A percentile compares a stretch with the other conserved stretches of the same genome.
Evolutionary conservation across 1,140 invertebrate genomes (phyloP).

Genomic region (Aricia agestis): DNA sequence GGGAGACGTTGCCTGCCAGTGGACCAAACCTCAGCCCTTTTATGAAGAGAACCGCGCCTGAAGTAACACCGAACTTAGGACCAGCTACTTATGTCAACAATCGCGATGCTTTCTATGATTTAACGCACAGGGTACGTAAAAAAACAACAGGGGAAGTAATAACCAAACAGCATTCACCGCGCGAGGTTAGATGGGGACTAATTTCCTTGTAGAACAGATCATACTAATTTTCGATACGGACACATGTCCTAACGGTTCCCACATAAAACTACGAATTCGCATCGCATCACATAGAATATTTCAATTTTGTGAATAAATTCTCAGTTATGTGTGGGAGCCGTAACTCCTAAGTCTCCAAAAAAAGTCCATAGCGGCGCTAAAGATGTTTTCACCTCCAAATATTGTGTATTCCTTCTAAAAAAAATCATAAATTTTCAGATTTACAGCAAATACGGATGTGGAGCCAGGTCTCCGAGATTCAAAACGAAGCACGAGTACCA

Average conservation of each 20-base stretch:
- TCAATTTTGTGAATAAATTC: too few species aligned
- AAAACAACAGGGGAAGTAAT: too few species aligned
- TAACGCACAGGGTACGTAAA: conserved; percentile 49
- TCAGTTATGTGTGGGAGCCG: too few species aligned
- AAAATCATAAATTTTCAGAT: conserved; percentile 34
- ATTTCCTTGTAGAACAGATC: too few species aligned
- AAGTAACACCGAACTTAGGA: conserved; percentile 45
- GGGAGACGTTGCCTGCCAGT: conserved; percentile 54
- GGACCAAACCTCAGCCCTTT: conserved; percentile 61
- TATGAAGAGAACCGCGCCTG: conserved; percentile 51
- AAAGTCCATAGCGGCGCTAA: not conserved
- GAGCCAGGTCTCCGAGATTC: conserved; percentile 52
- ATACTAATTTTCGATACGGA: too few species aligned
- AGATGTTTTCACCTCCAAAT: not conserved
- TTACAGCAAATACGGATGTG: conserved; percentile 52
- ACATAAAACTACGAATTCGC: too few species aligned
- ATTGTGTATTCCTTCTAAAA: too few species aligned
- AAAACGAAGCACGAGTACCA: conserved; percentile 58
- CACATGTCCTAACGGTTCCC: too few species aligned
- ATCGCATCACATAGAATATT: too few species aligned
- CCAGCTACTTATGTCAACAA: conserved; percentile 48
- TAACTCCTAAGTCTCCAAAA: too few species aligned
- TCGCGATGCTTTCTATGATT: conserved; percentile 54
- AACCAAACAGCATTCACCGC: too few species aligned
- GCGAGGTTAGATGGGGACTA: too few species aligned